Evolutionary conservation across 2,797 vertebrate genomes (phyloP), one percentile per base, ranked within the genome.

Genomic region (Sebastiscus tertius): DNA sequence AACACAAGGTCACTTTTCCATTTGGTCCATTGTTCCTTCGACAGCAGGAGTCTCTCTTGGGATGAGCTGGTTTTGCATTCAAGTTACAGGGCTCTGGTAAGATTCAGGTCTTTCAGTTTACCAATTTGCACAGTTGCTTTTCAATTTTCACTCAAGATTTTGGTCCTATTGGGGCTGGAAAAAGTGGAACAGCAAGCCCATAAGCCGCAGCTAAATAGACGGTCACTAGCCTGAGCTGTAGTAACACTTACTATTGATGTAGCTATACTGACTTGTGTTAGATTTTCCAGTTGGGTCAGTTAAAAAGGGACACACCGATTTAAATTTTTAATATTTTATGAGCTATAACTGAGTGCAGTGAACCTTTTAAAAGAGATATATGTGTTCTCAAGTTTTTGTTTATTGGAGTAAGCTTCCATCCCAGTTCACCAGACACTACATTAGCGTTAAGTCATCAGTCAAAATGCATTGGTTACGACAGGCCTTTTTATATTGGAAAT

Each of bases 401-500:
- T 66, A 62, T n/a, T 34, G 13, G 58, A 29, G 22, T 4, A 11
- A 22, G 14, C 24, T 62, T 66, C 3, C 34, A 60, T 4, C 24
- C 13, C 16, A 39, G 27, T 68, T 56, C 12, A 67, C 52, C 27
- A 69, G 58, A 77, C 31, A 56, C 20, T 31, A 11, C 62, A 61
- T 70, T 54, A 71, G 54, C 60, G 11, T 46, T 46, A 49, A 61
- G 36, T 72, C 34, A 66, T 76, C 46, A 42, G 33, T 82, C 39
- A 52, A 64, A 52, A 62, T 54, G 49, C 36, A 46, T 46, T 46
- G 5, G 4, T 74, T 61, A 67, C 31, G 31, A 26, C 31, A 11
- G 49, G 36, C 36, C 13, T 59, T 73, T 86, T 22, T 76, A 46
- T 56, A 63, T 77, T 55, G 27, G 20, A 72, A 66, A 49, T 33